Evolutionary conservation across 2,113 vertebrate genomes (phyloP), one percentile per base, ranked within the genome.

Genomic region (Vireo altiloquus): DNA sequence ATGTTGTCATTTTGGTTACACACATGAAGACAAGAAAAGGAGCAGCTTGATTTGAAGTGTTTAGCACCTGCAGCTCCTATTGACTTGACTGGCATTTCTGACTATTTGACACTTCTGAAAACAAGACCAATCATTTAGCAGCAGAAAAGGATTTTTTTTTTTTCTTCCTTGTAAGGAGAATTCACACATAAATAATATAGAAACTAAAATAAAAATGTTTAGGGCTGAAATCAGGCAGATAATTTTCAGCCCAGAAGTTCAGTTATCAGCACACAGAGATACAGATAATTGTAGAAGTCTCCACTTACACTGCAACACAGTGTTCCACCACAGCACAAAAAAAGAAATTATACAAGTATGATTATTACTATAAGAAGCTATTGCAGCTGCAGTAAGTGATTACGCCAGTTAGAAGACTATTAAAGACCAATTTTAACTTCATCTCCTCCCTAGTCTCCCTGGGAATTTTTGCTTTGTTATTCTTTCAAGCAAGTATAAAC

Each of bases 401-500:
- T 78, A 64, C 44, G 84, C 66, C 60, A 74, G n/a, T 57, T 59
- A 77, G 33, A 54, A 88, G 24, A 63, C n/a, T 75, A 16, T 68
- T 76, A 77, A 87, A 82, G 33, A 22, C 12, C 54, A 35, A 66
- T 66, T 91, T 90, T 96, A 89, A 33, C 77, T 89, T 92, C 39
- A 86, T n/a, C 8, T 91, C 44, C 33, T 90, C 66, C 46, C 49
- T 59, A 57, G 42, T 44, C 35, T 57, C 50, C 22, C 37, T 1
- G 3, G 82, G 54, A 83, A 47, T 82, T 95, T 87, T 90, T 87
- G 60, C 52, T 93, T 83, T 90, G 35, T 40, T 93, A 53, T 90
- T 87, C n/a, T 89, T 94, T 89, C 69, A 78, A 82, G 39, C 23
- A 84, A 92, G n/a, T 77, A 76, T 68, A 83, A 92, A 91, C 68